phyloP scores from a whole-genome alignment of 2,888 invertebrate species.

The Melitaea athalia region DNA sequence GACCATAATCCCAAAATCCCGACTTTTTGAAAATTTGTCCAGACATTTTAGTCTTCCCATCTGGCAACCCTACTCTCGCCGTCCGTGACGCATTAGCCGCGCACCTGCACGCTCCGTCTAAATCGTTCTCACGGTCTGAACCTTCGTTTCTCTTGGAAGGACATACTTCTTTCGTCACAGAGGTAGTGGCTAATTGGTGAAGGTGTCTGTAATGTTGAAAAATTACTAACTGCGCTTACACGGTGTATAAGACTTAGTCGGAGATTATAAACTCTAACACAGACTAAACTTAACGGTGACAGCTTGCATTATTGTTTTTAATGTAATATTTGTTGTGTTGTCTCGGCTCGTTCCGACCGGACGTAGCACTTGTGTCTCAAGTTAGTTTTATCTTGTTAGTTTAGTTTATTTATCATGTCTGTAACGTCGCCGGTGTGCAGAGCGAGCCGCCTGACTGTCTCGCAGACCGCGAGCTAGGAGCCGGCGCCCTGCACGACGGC shows the following conservation, averaged over 20 bases:
- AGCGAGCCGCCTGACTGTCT: background rate
- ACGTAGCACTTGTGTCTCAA: background rate
- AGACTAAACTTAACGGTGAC: background rate
- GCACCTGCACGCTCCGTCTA: background rate
- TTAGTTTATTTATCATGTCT: background rate
- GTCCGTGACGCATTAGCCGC: background rate
- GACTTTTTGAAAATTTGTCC: too few relatives aligned
- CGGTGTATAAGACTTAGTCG: background rate
- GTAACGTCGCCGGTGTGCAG: background rate
- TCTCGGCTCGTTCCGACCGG: background rate
- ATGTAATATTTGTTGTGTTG: background rate
- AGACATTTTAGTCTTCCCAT: too few relatives aligned
- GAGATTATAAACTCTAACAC: background rate
- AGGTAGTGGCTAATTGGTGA: background rate
- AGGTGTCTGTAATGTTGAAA: background rate
- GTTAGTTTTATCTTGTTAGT: too few relatives aligned
- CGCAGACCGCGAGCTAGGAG: background rate
- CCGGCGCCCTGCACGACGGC: background rate
- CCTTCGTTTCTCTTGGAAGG: background rate
- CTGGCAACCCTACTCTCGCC: too few relatives aligned
- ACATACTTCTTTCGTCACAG: conserved; percentile 4
- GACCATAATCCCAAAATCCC: too few relatives aligned
- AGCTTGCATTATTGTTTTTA: background rate
- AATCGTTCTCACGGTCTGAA: conserved; percentile 1
- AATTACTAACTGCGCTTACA: background rate